Evolutionary conservation across 2,888 invertebrate species (phyloP), one percentile per base, ranked within the genome.

Genomic region (Drosophila greeni): DNA sequence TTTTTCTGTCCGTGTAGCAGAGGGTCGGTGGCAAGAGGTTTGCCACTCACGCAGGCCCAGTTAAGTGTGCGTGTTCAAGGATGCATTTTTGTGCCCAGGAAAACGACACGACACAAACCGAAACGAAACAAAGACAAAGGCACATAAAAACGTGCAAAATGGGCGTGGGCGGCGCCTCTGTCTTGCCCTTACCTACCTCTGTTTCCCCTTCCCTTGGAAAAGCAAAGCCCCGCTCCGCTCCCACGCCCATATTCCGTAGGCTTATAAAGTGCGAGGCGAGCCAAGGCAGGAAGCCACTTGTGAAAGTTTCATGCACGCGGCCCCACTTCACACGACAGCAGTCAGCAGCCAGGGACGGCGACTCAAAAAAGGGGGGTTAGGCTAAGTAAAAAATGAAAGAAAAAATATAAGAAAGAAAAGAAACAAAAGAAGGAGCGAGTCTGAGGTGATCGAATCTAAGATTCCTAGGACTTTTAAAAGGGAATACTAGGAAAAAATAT

Each of bases 231-330:
- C 36, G 29, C 42, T 29, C 29, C 37, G 34, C 33, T 26, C 53
- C 18, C 45, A 31, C 11, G 8, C 20, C 24, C 23, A 5, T 34
- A 11, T 45, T 23, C 18, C 61, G 59, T 79, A 82, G 78, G 79
- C 79, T 83, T 79, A 83, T 83, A 75, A 83, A 79, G 79, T 84
- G 82, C 70, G 82, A 82, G 61, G 62, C 62, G 72, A 59, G 67
- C 72, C 76, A 80, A 83, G 82, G 76, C 80, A 81, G 80, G 77
- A 81, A 81, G 80, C 83, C 80, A 84, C 79, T 84, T 79, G 84
- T 80, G 80, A 84, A 81, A 84, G 83, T 80, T 84, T 84, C 80
- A 84, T 84, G 82, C 84, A 80, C 84, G 82, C 82, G 80, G 82
- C 74, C 80, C 84, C 84, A 84, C 79, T 80, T 80, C 84, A 84